Evolutionary conservation across 2,797 vertebrate genomes (phyloP).

Genomic region (Urophycis tenuis): DNA sequence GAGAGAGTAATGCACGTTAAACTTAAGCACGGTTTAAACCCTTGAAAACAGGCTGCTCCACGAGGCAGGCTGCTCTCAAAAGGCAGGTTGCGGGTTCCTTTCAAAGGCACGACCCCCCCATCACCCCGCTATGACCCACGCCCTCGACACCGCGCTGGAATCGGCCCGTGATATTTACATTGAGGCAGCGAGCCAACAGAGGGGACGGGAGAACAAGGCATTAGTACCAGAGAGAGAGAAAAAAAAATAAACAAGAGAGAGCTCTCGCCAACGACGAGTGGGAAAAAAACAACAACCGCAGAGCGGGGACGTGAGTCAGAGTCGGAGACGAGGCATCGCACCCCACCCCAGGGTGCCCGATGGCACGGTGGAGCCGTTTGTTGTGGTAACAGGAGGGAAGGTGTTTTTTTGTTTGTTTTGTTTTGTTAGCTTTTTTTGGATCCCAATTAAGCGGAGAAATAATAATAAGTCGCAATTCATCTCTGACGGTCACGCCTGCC

Average conservation of each 20-base stretch:
- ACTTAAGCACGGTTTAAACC: not conserved
- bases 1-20: too few species aligned
- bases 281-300: not conserved
- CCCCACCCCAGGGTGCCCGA: not conserved
- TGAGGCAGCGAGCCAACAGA: not conserved
- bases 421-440: too few species aligned
- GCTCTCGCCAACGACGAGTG: not conserved
- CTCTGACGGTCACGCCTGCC: constrained; percentile 16
- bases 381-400: constrained; percentile 36
- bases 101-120: not conserved
- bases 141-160: not conserved
- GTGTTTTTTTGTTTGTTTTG: too few species aligned
- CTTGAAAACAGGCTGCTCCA: too few species aligned
- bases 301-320: not conserved
- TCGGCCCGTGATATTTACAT: not conserved
- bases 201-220: not conserved
- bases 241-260: too few species aligned
- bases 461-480: constrained; percentile 2
- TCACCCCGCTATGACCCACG: not conserved
- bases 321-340: not conserved
- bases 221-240: not conserved
- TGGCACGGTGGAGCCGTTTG: constrained; percentile 28
- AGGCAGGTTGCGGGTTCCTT: not conserved
- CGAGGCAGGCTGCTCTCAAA: not conserved
- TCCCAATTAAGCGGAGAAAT: constrained; percentile 15